phyloP scores from a whole-genome alignment of 2,797 vertebrate genomes.

The Bovichtus diacanthus region DNA sequence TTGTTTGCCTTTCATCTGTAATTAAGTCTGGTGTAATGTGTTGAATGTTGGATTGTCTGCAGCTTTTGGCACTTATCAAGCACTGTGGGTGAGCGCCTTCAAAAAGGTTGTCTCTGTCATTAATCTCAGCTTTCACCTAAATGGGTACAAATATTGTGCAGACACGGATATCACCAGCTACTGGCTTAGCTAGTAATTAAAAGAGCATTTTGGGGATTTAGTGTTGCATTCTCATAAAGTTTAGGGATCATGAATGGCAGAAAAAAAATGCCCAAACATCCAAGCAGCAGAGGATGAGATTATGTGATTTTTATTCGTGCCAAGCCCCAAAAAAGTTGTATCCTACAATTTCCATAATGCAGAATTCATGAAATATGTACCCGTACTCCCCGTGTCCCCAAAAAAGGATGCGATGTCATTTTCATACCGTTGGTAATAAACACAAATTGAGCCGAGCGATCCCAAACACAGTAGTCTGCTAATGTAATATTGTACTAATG shows the following conservation, averaged over 20 bases:
- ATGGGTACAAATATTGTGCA: not conserved
- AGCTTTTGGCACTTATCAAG: constrained; percentile 8
- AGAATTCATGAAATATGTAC: not conserved
- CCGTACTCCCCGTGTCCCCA: too few species aligned
- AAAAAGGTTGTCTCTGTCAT: not conserved
- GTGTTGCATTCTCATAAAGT: not conserved
- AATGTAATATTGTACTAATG: not conserved
- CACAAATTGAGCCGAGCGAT: not conserved
- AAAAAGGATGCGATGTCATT: not conserved
- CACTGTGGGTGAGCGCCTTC: not conserved
- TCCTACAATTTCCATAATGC: not conserved
- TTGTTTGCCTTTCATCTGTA: constrained; percentile 3
- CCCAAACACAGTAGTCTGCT: not conserved
- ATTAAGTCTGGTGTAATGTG: not conserved
- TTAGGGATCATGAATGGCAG: not conserved
- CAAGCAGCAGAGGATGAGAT: not conserved
- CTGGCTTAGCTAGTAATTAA: too few species aligned
- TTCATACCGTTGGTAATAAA: not conserved
- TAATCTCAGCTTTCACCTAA: not conserved
- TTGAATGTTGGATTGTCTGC: not conserved
- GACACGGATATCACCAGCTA: not conserved
- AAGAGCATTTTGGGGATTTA: not conserved
- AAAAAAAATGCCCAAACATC: not conserved
- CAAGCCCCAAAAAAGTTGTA: not conserved
- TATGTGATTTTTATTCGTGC: not conserved